Evolutionary conservation across 2,888 invertebrate species (phyloP), one percentile per base, ranked within the genome.

Genomic region (Calliopum simillimum): DNA sequence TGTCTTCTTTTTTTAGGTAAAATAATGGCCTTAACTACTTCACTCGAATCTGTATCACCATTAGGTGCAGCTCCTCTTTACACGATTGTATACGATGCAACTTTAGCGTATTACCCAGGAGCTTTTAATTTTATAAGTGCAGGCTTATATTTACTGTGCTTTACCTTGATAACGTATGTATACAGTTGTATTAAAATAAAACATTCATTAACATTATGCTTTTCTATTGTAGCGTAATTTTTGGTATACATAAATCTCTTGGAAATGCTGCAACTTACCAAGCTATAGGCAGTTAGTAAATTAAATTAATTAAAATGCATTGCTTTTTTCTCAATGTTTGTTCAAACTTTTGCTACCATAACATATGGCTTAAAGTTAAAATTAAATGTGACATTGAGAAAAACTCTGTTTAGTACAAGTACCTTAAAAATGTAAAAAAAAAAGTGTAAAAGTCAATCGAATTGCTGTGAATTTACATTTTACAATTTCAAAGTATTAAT

Each of bases 21-120:
- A 86, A 88, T 93, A 16, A 93, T 92, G 79, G 90, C 93, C 0
- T 82, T 93, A 68, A 89, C 91, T 74, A 89, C 91, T 4, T 89
- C 90, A 0, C 80, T 92, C 68, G 93, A 93, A 85, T 90, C 91
- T 21, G 75, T 90, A 13, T 88, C 89, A 14, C 91, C 91, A 0
- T 82, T 93, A 55, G 79, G 89, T 1, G 88, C 91, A 11, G 88
- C 91, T 1, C 88, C 91, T 0, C 72, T 93, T 0, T 94, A 91
- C 82, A 91, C 90, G 46, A 81, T 88, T 2, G 84, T 93, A 4
- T 94, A 94, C 77, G 87, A 23, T 81, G 90, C 71, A 68, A 85
- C 68, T 78, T 82, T 85, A 6, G 74, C 70, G 11, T 75, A 43
- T 2, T 88, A 89, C 80, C 90, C 92, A 0, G 91, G 90, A 2